Evolutionary conservation across 1,140 invertebrate species (phyloP).

Genomic region (Nixonia krombeini): DNA sequence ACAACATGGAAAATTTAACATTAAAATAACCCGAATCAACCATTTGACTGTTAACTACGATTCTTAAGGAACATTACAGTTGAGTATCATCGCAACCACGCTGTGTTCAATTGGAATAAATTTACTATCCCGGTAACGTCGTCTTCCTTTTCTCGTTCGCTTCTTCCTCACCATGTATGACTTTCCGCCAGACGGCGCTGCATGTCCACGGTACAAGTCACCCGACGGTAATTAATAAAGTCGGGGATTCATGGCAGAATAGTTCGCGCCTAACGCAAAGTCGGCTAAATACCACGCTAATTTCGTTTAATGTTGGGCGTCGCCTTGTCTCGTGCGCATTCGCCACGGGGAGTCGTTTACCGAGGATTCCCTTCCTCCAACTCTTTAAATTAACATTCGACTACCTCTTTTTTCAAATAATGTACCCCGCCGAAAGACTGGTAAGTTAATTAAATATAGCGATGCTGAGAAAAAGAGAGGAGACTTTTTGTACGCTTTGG

Average conservation of each 20-base stretch:
- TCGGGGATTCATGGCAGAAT: constrained; percentile 52
- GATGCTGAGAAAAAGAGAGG: constrained; percentile 8
- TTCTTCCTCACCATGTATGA: too few species aligned
- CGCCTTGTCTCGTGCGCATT: constrained; percentile 37
- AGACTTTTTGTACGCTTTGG: constrained; percentile 35
- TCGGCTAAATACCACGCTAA: constrained; percentile 66
- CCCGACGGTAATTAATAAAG: constrained; percentile 67
- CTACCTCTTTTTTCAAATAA: constrained; percentile 8
- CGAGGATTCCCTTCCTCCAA: constrained; percentile 20
- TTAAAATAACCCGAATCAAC: neutral
- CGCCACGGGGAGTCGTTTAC: constrained; percentile 55
- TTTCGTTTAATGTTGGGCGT: constrained; percentile 65
- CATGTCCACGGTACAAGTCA: constrained; percentile 62
- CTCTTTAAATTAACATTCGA: constrained; percentile 8
- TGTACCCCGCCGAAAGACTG: neutral
- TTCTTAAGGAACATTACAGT: too few species aligned
- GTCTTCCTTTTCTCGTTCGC: too few species aligned
- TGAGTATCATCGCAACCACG: too few species aligned
- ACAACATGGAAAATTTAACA: neutral
- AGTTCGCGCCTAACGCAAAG: constrained; percentile 46
- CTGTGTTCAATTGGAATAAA: too few species aligned
- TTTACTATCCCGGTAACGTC: too few species aligned
- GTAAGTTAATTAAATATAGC: constrained; percentile 5
- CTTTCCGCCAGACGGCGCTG: too few species aligned
- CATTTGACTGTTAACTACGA: neutral